Evolutionary conservation across 2,888 invertebrate genomes (phyloP).

Genomic region (Synergus umbraculus): DNA sequence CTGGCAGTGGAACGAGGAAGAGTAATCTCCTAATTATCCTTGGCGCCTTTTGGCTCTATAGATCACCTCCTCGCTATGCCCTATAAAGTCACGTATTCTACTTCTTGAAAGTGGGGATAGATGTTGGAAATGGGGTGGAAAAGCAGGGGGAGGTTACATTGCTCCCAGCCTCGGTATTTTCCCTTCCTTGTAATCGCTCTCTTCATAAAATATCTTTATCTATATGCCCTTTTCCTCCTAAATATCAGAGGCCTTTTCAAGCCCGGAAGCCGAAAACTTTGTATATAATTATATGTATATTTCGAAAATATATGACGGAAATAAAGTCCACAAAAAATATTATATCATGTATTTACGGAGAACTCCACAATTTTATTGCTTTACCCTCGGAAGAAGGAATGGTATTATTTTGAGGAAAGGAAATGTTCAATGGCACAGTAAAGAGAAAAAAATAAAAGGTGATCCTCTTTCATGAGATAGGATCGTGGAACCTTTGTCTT

Average conservation of each 20-base stretch:
- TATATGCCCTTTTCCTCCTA: not conserved
- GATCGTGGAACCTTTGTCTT: not conserved
- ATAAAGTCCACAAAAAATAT: too few relatives aligned
- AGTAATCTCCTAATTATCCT: constrained; percentile 57
- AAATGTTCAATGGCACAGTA: not conserved
- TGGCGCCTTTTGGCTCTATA: constrained; percentile 36
- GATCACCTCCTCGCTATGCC: not conserved
- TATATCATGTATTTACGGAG: too few relatives aligned
- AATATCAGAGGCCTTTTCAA: not conserved
- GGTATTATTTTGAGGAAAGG: not conserved
- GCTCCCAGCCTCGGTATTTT: not conserved
- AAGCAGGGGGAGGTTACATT: not conserved
- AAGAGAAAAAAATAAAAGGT: not conserved
- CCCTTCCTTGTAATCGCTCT: constrained; percentile 9
- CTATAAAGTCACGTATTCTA: constrained; percentile 7
- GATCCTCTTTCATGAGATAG: not conserved
- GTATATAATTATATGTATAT: too few relatives aligned
- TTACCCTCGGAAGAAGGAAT: not conserved
- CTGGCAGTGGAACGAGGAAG: constrained; percentile 48
- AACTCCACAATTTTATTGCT: not conserved
- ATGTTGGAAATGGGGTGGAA: not conserved
- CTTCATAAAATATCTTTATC: constrained; percentile 1
- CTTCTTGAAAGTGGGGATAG: not conserved
- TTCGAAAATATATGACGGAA: not conserved
- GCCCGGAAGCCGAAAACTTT: not conserved